Conservation (phyloP, 1,140 invertebrate species). For the Drosophila grimshawi region DNA sequence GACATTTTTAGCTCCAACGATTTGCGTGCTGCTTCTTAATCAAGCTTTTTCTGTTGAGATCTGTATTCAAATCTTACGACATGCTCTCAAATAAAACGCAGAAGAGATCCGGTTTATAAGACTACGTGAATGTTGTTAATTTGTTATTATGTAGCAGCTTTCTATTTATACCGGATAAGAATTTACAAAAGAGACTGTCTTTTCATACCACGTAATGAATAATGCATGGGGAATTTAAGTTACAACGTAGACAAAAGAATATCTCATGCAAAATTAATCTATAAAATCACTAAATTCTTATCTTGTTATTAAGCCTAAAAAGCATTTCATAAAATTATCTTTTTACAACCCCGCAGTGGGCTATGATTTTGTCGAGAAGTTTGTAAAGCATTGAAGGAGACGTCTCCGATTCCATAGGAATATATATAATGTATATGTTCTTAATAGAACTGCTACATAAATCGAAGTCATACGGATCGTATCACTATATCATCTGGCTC, state of each 20-base stretch:
- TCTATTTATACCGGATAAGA: constrained; percentile 11
- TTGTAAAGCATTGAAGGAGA: too few species aligned
- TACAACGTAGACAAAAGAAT: not conserved
- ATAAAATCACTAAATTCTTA: too few species aligned
- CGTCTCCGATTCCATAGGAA: too few species aligned
- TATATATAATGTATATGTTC: too few species aligned
- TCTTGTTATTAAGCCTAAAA: too few species aligned
- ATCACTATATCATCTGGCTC: too few species aligned
- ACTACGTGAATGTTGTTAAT: constrained; percentile 5
- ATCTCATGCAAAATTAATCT: too few species aligned
- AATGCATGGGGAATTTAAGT: not conserved
- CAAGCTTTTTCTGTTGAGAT: not conserved
- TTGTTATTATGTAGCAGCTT: constrained; percentile 3
- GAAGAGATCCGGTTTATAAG: constrained; percentile 22
- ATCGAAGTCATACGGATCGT: too few species aligned
- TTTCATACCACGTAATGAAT: not conserved
- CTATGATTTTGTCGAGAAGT: too few species aligned
- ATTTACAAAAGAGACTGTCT: constrained; percentile 28
- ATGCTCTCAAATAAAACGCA: not conserved
- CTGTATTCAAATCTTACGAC: not conserved
- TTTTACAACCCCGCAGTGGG: too few species aligned
- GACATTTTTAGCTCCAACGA: not conserved
- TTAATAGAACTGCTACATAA: too few species aligned
- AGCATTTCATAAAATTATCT: too few species aligned
- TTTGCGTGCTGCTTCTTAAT: not conserved